These are phyloP conservation scores for Subanguina moxae DNA, from an alignment of 1,140 invertebrate species.

Conservation along the genomic window DNA sequence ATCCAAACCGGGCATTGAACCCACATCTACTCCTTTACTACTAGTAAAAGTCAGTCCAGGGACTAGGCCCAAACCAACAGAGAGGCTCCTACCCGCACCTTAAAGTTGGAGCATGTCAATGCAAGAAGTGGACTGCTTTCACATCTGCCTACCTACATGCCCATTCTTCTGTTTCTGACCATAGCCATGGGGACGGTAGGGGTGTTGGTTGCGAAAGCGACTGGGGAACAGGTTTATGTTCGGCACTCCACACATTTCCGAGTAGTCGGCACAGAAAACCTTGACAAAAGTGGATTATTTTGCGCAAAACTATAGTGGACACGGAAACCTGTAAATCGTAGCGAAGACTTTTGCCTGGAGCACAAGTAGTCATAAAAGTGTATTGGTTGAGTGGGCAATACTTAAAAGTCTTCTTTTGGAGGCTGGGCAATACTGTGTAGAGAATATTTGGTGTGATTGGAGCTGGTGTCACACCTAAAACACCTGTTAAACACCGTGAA, in stretches of 20 bases:
- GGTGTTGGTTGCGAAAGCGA: slow-evolving; percentile 16
- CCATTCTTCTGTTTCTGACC: slow-evolving; percentile 50
- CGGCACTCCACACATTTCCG: slow-evolving; percentile 41
- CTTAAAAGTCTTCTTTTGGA: slow-evolving; percentile 45
- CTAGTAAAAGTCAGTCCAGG: slow-evolving; percentile 34
- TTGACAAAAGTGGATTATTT: neutral
- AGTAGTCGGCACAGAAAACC: slow-evolving; percentile 45
- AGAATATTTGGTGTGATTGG: slow-evolving; percentile 41
- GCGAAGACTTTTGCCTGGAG: slow-evolving; percentile 40
- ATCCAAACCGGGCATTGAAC: slow-evolving; percentile 37
- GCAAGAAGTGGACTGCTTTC: no score
- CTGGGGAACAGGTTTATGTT: slow-evolving; percentile 42
- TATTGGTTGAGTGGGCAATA: slow-evolving; percentile 48
- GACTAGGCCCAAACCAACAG: slow-evolving; percentile 40
- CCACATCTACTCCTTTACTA: slow-evolving; percentile 40
- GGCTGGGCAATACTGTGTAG: slow-evolving; percentile 38
- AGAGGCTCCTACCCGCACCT: slow-evolving; percentile 37
- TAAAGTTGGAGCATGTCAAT: no score
- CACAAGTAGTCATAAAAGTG: slow-evolving; percentile 45
- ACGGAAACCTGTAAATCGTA: slow-evolving; percentile 41
- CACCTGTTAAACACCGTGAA: neutral
- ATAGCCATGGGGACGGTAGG: slow-evolving; percentile 37
- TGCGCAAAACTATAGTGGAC: neutral
- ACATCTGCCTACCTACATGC: no score
- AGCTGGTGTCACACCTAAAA: slow-evolving; percentile 20